phyloP scores from a whole-genome alignment of 2,113 vertebrate species.

The Monopterus albus region DNA sequence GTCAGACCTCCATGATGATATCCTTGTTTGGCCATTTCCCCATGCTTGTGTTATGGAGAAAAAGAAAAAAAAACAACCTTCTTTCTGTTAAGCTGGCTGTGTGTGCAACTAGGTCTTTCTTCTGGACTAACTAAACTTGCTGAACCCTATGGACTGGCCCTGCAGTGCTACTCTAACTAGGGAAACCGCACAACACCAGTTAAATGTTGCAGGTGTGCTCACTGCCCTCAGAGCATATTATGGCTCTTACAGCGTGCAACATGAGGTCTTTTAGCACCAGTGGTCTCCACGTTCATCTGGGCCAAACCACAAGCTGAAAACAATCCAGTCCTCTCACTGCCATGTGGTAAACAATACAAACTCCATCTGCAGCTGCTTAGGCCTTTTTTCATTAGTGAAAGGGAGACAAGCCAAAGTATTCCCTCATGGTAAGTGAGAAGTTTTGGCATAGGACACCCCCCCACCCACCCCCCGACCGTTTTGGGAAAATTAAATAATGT shows the following conservation, averaged over 20 bases:
- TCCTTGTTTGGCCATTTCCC: constrained; percentile 8
- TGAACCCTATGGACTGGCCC: background rate
- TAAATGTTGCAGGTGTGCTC: constrained; percentile 48
- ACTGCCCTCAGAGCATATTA: constrained; percentile 6
- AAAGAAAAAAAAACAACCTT: no score
- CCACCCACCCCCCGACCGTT: background rate
- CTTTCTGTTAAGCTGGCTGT: no score
- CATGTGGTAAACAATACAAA: background rate
- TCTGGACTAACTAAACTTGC: constrained; percentile 25
- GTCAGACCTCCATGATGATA: background rate
- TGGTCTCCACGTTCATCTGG: background rate
- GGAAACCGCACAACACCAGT: constrained; percentile 62
- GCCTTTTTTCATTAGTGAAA: background rate
- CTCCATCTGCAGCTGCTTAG: constrained; percentile 26
- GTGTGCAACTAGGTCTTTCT: background rate
- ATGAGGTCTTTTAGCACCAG: constrained; percentile 13
- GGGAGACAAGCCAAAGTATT: background rate
- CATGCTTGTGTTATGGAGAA: no score
- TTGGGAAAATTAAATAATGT: background rate
- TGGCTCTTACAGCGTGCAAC: constrained; percentile 25
- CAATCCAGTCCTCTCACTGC: constrained; percentile 1
- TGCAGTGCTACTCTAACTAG: background rate
- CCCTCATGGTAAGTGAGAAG: constrained; percentile 4
- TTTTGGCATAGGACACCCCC: background rate
- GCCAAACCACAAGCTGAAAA: constrained; percentile 37